Evolutionary conservation across 2,797 vertebrate species (phyloP).

Genomic region (Delichon dasypus): DNA sequence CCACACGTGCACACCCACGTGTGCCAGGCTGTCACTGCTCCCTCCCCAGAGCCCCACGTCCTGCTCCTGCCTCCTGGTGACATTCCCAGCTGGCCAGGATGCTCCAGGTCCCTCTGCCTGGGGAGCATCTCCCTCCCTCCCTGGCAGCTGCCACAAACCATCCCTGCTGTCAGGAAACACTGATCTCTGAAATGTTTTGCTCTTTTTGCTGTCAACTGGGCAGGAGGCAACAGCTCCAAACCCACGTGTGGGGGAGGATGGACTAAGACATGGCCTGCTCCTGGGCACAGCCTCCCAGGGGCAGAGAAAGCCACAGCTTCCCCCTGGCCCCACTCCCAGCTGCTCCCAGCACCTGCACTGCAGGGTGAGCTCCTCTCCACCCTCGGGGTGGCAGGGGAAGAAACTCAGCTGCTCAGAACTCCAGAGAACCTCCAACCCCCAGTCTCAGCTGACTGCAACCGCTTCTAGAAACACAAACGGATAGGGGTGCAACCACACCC

Average conservation of each 20-base stretch:
- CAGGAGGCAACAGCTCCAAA: not conserved
- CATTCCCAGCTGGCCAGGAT: not conserved
- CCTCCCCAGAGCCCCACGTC: not conserved
- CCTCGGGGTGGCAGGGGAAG: fast-evolving
- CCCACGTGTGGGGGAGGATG: not conserved
- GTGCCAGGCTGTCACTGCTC: not conserved
- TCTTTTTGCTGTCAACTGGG: not conserved
- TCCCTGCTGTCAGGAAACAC: not conserved
- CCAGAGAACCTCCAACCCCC: not conserved
- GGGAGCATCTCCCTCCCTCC: not conserved
- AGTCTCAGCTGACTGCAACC: not conserved
- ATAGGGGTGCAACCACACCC: not conserved
- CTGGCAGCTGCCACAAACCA: not conserved
- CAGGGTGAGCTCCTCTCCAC: not conserved
- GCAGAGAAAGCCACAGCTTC: not conserved
- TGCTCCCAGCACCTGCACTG: not conserved
- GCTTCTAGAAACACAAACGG: not conserved
- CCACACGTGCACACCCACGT: not conserved
- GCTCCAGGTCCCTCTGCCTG: not conserved
- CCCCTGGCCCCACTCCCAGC: not conserved
- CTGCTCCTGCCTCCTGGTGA: not conserved
- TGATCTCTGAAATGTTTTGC: not conserved
- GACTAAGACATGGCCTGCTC: not conserved
- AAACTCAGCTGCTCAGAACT: not conserved
- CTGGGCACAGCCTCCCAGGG: not conserved